A percentile compares a stretch with the other conserved stretches of the same genome.
Evolutionary conservation across 2,113 vertebrate species (phyloP).

Genomic region (Notarius lentiginosus): DNA sequence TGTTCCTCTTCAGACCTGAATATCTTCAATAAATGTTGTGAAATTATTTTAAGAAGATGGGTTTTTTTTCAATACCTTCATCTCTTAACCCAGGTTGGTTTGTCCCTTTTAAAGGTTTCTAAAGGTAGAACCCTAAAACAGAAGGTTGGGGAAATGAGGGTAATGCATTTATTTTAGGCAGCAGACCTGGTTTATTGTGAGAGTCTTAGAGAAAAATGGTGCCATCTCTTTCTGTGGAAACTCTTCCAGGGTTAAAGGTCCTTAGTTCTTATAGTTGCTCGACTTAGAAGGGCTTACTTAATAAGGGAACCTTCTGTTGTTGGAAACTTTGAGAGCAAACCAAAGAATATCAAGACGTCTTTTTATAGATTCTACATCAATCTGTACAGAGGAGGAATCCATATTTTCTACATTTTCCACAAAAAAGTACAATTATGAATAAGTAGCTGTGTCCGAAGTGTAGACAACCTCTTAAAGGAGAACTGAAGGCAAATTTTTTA

Average conservation of each 20-base stretch:
- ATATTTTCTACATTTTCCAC: neutral
- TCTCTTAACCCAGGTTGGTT: neutral
- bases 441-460: neutral
- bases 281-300: neutral
- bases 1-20: neutral
- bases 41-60: neutral
- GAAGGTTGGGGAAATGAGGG: neutral
- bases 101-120: neutral
- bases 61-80: neutral
- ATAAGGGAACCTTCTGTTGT: neutral
- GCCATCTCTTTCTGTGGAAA: neutral
- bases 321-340: neutral
- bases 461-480: neutral
- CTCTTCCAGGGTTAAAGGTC: neutral
- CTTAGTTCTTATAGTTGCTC: neutral
- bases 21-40: neutral
- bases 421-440: neutral
- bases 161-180: slow-evolving; percentile 14
- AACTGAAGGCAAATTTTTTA: no score
- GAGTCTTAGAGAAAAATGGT: neutral
- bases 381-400: neutral
- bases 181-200: slow-evolving; percentile 1
- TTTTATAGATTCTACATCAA: neutral
- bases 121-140: neutral
- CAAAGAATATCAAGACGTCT: neutral